Conservation (phyloP, 2,797 vertebrate genomes). For the Alauda arvensis region DNA sequence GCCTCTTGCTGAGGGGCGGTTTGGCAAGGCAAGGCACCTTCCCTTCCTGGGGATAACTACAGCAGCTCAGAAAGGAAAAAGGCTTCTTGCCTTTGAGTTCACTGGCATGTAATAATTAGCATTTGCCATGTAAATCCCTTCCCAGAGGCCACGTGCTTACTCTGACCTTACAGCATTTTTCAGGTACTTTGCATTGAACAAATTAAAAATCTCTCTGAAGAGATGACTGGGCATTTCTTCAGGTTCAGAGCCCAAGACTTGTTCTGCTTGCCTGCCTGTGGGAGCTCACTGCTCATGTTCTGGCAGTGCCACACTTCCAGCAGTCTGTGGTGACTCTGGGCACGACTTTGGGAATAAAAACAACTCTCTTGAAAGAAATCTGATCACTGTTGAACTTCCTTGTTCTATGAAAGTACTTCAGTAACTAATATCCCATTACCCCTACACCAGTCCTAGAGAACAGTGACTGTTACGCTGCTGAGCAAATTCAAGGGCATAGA, state of each 20-base stretch:
- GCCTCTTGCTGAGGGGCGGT: neutral
- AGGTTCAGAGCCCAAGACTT: neutral
- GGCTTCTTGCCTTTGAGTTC: neutral
- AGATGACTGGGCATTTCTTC: neutral
- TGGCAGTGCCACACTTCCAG: neutral
- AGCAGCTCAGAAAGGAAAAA: neutral
- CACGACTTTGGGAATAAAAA: neutral
- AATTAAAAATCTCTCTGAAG: neutral
- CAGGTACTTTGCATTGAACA: neutral
- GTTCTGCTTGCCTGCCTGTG: fast-evolving
- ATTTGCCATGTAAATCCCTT: neutral
- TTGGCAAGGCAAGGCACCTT: neutral
- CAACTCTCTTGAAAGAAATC: neutral
- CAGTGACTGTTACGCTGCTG: neutral
- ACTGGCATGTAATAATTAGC: neutral
- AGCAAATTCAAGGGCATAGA: neutral
- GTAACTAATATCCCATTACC: neutral
- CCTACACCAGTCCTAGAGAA: neutral
- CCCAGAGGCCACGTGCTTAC: neutral
- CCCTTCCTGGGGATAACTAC: neutral
- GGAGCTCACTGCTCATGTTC: fast-evolving
- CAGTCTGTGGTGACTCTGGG: neutral
- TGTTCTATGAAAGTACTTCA: neutral
- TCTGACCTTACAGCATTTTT: neutral
- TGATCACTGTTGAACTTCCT: neutral